These are phyloP conservation scores for Parascotia fuliginaria DNA, from an alignment of 2,888 invertebrate genomes.

Conservation along the genomic window DNA sequence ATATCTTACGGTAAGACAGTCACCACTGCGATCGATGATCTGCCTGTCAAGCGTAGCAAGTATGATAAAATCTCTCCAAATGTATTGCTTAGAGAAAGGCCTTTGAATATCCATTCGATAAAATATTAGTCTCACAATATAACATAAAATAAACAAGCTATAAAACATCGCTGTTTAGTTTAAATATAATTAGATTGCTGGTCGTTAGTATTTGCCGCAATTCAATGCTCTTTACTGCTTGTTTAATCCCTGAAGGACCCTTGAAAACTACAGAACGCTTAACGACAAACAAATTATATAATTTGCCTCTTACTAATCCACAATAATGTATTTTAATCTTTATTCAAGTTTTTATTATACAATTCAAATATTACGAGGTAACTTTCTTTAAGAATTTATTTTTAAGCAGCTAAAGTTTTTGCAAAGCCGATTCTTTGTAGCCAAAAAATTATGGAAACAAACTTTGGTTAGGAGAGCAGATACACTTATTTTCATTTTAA, in stretches of 20 bases:
- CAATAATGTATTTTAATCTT: neutral
- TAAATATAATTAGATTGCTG: slow-evolving; percentile 17
- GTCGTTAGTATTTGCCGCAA: neutral
- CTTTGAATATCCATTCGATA: no score
- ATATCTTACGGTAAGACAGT: no score
- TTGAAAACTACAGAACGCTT: neutral
- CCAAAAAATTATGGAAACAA: neutral
- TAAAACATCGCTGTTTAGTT: neutral
- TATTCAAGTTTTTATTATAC: slow-evolving; percentile 1
- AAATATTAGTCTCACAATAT: no score
- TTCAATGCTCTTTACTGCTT: slow-evolving; percentile 6
- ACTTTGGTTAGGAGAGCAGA: neutral
- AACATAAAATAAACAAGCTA: no score
- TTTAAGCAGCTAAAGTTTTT: slow-evolving; percentile 23
- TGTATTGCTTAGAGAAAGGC: no score
- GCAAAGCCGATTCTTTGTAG: neutral
- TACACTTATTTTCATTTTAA: neutral
- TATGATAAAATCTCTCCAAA: no score
- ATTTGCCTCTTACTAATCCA: slow-evolving; percentile 7
- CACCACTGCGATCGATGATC: no score
- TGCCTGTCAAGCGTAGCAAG: no score
- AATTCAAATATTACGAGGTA: slow-evolving; percentile 17
- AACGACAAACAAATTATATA: slow-evolving; percentile 15
- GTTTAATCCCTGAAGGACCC: slow-evolving; percentile 2
- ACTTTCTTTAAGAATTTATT: slow-evolving; percentile 25